phyloP scores from a whole-genome alignment of 2,113 vertebrate genomes.

The Sinocyclocheilus rhinocerous region DNA sequence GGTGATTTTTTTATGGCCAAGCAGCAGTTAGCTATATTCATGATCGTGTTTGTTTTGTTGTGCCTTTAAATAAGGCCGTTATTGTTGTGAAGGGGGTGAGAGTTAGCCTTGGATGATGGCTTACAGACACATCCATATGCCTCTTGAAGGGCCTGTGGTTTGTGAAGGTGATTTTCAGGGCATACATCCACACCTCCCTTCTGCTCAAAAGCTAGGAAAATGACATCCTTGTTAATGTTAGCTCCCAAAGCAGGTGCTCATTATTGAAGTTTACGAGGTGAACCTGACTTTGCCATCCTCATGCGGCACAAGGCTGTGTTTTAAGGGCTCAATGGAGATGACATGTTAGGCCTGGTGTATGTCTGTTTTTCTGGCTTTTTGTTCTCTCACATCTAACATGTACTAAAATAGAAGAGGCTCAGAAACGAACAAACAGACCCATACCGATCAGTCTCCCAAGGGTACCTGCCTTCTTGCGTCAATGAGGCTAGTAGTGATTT shows the following conservation, averaged over 20 bases:
- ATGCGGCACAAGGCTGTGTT: conserved; percentile 67
- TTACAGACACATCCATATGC: conserved; percentile 3
- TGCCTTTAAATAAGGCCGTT: conserved; percentile 19
- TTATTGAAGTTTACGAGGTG: conserved; percentile 73
- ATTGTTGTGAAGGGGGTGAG: conserved; percentile 37
- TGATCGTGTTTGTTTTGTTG: conserved; percentile 57
- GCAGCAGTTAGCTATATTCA: background rate
- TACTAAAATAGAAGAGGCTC: conserved; percentile 39
- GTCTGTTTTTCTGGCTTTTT: conserved; percentile 60
- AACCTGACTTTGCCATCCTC: conserved; percentile 47
- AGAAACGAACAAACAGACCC: background rate
- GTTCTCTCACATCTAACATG: conserved; percentile 37
- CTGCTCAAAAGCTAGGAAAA: conserved; percentile 66
- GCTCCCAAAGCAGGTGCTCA: conserved; percentile 67
- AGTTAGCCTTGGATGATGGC: conserved; percentile 29
- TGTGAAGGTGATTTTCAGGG: background rate
- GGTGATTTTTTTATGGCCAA: background rate
- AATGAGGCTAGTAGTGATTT: background rate
- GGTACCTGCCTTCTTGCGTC: conserved; percentile 26
- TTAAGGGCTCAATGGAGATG: conserved; percentile 75
- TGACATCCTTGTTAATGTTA: conserved; percentile 67
- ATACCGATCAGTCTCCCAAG: conserved; percentile 5
- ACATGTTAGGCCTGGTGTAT: conserved; percentile 72
- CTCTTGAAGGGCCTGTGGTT: conserved; percentile 19
- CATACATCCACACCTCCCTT: conserved; percentile 57